Evolutionary conservation across 2,113 vertebrate genomes (phyloP), one percentile per base, ranked within the genome.

Genomic region (Henicopernis longicauda): DNA sequence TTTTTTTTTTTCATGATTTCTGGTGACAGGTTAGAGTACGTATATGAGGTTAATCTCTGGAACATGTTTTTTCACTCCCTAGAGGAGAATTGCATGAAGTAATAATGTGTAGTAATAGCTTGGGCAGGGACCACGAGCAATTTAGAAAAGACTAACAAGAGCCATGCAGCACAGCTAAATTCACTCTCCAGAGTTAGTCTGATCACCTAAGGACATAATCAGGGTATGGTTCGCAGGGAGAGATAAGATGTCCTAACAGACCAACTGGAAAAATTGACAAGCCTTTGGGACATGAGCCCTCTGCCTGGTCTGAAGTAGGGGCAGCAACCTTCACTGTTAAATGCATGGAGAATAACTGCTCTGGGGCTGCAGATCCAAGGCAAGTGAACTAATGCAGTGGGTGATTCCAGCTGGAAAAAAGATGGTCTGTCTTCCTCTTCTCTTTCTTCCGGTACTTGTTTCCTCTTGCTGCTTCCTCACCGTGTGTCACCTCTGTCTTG

Each of bases 41-140:
- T 76, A 27, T 66, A 77, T 11, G 82, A 90, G 81, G 84, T 91
- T 96, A 93, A 91, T 95, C 78, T 90, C 58, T 79, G 87, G 66
- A 93, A 93, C 91, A 44, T 72, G 63, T 50, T 79, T 96, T 95
- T 94, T 80, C 49, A 25, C 44, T 96, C 84, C 84, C 93, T 45
- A 27, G 95, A 92, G 95, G 73, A 79, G 84, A 76, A 80, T 7
- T 54, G 87, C 40, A 58, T 96, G 95, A 96, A 92, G 90, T 96
- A 93, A 92, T 92, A 40, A 76, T 45, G 70, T 87, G 78, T 38
- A 82, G 78, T 90, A 95, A 96, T 82, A 59, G 82, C 65, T 79
- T 93, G 91, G 93, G 95, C 9, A 57, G 67, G 78, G 83, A 67
- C 73, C 14, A 16, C 0, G 7, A 93, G 63, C 86, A 26, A n/a